These are phyloP conservation scores for Amiota communis DNA, from an alignment of 2,888 invertebrate species.

Conservation along the genomic window DNA sequence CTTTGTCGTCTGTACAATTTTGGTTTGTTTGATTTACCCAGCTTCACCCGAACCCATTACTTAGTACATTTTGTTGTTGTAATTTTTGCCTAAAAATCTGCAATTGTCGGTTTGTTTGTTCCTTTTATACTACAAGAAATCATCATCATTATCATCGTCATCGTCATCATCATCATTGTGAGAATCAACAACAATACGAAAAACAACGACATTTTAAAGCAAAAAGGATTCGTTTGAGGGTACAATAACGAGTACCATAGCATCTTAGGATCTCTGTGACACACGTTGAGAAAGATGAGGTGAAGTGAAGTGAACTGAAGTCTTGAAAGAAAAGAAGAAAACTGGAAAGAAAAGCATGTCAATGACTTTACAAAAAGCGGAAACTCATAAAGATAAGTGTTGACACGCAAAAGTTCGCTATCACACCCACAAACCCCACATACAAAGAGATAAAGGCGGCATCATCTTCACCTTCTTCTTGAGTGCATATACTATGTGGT, in stretches of 20 bases:
- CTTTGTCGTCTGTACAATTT: conserved; percentile 1
- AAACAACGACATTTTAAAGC: too few relatives aligned
- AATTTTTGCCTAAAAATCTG: too few relatives aligned
- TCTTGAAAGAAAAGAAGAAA: background rate
- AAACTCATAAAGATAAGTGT: conserved; percentile 71
- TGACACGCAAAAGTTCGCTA: conserved; percentile 57
- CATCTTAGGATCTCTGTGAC: background rate
- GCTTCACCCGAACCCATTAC: too few relatives aligned
- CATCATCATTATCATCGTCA: too few relatives aligned
- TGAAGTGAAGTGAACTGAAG: conserved; percentile 35
- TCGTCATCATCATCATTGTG: too few relatives aligned
- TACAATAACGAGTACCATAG: background rate
- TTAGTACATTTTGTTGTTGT: too few relatives aligned
- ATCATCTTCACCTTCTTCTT: conserved; percentile 18
- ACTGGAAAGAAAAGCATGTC: conserved; percentile 60
- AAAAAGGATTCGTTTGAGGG: background rate
- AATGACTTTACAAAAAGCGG: conserved; percentile 71
- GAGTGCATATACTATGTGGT: background rate
- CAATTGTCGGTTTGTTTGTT: too few relatives aligned
- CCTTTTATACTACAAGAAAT: too few relatives aligned
- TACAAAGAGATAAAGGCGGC: background rate
- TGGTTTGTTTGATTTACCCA: conserved; percentile 12
- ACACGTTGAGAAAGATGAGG: background rate
- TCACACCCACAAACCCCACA: background rate
- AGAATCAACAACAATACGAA: too few relatives aligned